These are phyloP conservation scores for Arvicanthis niloticus DNA, from an alignment of 2,113 vertebrate species.

Conservation along the genomic window DNA sequence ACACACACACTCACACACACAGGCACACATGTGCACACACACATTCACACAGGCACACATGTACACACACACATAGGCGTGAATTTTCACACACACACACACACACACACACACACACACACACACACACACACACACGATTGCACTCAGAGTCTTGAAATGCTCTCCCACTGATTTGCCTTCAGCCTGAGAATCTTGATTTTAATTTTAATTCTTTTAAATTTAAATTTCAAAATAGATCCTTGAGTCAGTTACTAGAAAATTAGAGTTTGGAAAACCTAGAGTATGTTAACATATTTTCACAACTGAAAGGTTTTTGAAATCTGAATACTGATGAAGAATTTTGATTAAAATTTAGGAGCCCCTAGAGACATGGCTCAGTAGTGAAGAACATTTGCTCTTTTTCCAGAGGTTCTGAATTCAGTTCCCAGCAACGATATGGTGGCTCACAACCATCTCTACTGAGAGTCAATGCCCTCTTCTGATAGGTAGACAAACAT, in stretches of 20 bases:
- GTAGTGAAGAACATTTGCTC: neutral
- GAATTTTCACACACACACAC: neutral
- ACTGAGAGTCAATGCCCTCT: neutral
- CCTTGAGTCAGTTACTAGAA: slow-evolving; percentile 15
- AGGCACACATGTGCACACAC: neutral
- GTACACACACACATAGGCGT: neutral
- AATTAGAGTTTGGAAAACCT: slow-evolving; percentile 32
- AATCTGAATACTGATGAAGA: slow-evolving; percentile 29
- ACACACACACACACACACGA: neutral
- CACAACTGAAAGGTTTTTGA: slow-evolving; percentile 41
- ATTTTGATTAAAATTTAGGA: slow-evolving; percentile 38
- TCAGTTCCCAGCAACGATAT: neutral
- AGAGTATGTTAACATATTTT: neutral
- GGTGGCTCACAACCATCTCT: neutral
- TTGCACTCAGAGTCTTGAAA: neutral
- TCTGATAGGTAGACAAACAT: neutral
- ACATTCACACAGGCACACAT: neutral
- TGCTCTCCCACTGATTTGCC: neutral
- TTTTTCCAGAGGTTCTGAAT: neutral
- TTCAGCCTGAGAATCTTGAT: neutral
- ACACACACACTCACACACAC: neutral
- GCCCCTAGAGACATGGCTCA: neutral
- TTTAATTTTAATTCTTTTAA: slow-evolving; percentile 52
- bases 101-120: neutral
- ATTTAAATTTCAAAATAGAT: slow-evolving; percentile 54